phyloP scores from a whole-genome alignment of 2,113 vertebrate genomes.

The Rattus norvegicus region GRCr8 NC_086030.1:5488001-5488500 shows the following conservation, averaged over 20 bases:
- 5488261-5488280: conserved; percentile 37
- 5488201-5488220: not conserved
- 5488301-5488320: not conserved
- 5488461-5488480: conserved; percentile 44
- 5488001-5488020: not conserved
- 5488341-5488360: conserved; percentile 70
- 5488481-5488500: not conserved
- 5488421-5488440: conserved; percentile 51
- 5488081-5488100: not conserved
- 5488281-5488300: conserved; percentile 52
- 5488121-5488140: not conserved
- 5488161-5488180: not conserved
- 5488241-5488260: conserved; percentile 52
- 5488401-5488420: conserved; percentile 64
- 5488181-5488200: not conserved
- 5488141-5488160: not conserved
- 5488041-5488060: too few relatives aligned
- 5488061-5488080: not conserved
- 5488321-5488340: conserved; percentile 74
- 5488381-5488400: conserved; percentile 65
- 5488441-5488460: not conserved
- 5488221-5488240: conserved; percentile 52
- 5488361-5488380: conserved; percentile 74
- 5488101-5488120: not conserved
- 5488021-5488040: not conserved